A percentile compares a stretch with the other conserved stretches of the same genome.
These are phyloP conservation scores for Kradibia gibbosae DNA, from an alignment of 1,140 invertebrate genomes.

Conservation along the genomic window DNA sequence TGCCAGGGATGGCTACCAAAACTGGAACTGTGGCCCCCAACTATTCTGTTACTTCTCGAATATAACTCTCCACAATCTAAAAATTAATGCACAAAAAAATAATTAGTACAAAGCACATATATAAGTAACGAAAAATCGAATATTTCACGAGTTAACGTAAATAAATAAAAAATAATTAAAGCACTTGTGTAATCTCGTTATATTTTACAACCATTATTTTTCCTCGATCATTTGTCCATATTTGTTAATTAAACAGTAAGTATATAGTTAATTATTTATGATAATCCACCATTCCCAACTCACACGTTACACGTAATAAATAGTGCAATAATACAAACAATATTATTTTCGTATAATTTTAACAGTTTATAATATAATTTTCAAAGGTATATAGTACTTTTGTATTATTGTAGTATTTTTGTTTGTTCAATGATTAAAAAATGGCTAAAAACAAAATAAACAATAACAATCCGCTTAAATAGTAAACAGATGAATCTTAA, in stretches of 20 bases:
- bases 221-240: background rate
- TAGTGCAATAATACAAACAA: no score
- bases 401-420: no score
- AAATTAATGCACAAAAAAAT: conserved; percentile 50
- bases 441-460: no score
- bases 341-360: no score
- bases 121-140: background rate
- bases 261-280: no score
- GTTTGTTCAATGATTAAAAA: no score
- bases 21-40: conserved; percentile 90
- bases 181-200: conserved; percentile 8
- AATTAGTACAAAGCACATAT: background rate
- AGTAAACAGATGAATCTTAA: no score
- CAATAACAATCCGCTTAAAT: no score
- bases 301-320: no score
- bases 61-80: conserved; percentile 91
- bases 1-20: conserved; percentile 97
- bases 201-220: background rate
- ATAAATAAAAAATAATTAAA: conserved; percentile 21
- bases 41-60: conserved; percentile 89
- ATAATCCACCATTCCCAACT: no score
- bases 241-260: background rate
- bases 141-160: background rate
- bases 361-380: no score
- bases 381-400: no score